These are phyloP conservation scores for Macaca mulatta DNA, from an alignment of 2,113 vertebrate genomes.

Conservation along the genomic window DNA sequence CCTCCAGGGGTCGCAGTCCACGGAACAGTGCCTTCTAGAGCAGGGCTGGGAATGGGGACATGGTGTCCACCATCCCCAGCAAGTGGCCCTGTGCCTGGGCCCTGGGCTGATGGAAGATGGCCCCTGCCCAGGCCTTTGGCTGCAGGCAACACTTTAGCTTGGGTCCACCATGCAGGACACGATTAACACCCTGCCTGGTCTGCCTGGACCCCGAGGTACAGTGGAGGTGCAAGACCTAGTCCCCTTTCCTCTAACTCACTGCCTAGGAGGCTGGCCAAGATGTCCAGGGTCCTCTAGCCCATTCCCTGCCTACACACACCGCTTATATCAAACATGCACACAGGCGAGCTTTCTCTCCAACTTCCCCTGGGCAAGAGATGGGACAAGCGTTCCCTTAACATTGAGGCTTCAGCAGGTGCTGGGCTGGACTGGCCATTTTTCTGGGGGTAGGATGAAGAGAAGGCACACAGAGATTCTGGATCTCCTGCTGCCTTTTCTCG, in stretches of 20 bases:
- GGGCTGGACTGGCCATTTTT: neutral
- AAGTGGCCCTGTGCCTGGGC: neutral
- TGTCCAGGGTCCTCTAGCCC: neutral
- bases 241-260: neutral
- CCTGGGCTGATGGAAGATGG: neutral
- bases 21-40: constrained; percentile 18
- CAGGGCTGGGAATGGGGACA: neutral
- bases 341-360: neutral
- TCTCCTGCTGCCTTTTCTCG: neutral
- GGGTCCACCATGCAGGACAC: neutral
- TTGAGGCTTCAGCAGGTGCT: neutral
- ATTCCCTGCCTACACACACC: neutral
- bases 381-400: no score
- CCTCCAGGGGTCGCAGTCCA: neutral
- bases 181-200: neutral
- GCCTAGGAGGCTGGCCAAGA: neutral
- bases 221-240: neutral
- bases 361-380: neutral
- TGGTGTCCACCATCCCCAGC: neutral
- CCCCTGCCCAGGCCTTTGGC: neutral
- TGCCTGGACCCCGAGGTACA: neutral
- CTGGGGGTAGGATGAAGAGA: neutral
- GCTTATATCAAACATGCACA: neutral
- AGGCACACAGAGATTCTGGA: neutral
- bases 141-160: neutral